These are phyloP conservation scores for Chrysodeixis includens DNA, from an alignment of 2,888 invertebrate species.

Conservation along the genomic window DNA sequence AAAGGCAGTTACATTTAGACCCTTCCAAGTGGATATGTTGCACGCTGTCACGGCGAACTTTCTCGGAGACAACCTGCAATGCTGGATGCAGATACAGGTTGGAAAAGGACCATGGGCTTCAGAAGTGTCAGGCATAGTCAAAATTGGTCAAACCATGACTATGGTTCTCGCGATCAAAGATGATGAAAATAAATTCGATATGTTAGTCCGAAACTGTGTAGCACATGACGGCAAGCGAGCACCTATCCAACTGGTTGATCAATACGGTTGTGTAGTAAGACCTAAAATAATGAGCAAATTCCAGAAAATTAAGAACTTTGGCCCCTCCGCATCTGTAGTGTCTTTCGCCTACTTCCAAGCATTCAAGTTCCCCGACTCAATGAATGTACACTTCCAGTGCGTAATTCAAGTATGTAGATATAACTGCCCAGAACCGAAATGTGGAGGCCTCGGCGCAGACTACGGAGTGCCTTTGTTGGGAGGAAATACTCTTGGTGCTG, in stretches of 20 bases:
- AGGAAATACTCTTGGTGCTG: constrained; percentile 89
- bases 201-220: constrained; percentile 97
- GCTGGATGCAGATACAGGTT: constrained; percentile 99
- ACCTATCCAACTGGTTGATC: constrained; percentile 97
- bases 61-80: constrained; percentile 97
- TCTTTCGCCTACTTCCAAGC: constrained; percentile 99
- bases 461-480: constrained; percentile 91
- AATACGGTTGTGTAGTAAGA: constrained; percentile 97
- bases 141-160: constrained; percentile 98
- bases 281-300: constrained; percentile 98
- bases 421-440: constrained; percentile 97
- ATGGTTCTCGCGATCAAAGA: constrained; percentile 99
- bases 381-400: constrained; percentile 99
- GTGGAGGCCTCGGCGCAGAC: constrained; percentile 92
- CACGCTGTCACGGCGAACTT: constrained; percentile 98
- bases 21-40: constrained; percentile 98
- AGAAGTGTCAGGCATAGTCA: constrained; percentile 98
- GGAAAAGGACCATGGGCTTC: constrained; percentile 99
- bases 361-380: constrained; percentile 98
- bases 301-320: constrained; percentile 98
- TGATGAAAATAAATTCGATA: constrained; percentile 98
- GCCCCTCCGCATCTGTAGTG: constrained; percentile 97
- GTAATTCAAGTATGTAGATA: constrained; percentile 98
- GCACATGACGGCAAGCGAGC: constrained; percentile 98
- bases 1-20: constrained; percentile 97